A percentile compares a stretch with the other conserved stretches of the same genome.
These are phyloP conservation scores for Muschampia plurimacula DNA, from an alignment of 2,888 invertebrate genomes.

Conservation along the genomic window DNA sequence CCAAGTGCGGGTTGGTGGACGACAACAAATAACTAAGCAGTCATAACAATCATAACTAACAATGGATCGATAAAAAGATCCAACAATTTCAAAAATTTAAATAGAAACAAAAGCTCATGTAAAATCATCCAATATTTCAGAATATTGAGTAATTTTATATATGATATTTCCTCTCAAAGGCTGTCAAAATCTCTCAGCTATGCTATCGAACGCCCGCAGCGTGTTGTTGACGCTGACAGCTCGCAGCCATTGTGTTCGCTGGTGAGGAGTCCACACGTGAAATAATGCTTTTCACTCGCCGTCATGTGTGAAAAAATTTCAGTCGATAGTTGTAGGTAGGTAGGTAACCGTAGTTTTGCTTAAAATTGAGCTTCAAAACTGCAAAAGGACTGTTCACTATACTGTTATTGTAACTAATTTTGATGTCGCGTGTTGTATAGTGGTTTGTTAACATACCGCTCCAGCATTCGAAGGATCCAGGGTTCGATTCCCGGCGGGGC, in stretches of 20 bases:
- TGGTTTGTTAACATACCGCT: too few relatives aligned
- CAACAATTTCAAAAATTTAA: neutral
- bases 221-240: neutral
- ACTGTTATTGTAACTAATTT: too few relatives aligned
- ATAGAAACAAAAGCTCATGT: neutral
- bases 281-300: neutral
- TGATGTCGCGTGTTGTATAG: too few relatives aligned
- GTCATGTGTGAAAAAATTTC: neutral
- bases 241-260: neutral
- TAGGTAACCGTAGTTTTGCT: neutral
- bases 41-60: too few relatives aligned
- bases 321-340: neutral
- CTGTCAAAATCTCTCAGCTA: neutral
- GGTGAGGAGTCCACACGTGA: neutral
- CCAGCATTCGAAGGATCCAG: too few relatives aligned
- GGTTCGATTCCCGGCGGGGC: too few relatives aligned
- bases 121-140: neutral
- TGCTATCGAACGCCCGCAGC: neutral
- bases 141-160: constrained; percentile 4
- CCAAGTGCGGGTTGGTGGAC: too few relatives aligned
- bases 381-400: too few relatives aligned
- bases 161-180: neutral
- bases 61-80: too few relatives aligned
- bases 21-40: too few relatives aligned
- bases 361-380: too few relatives aligned